These are phyloP conservation scores for Heliocidaris tuberculata DNA, from an alignment of 35 echinoderm and acorn worm species.

Conservation along the genomic window DNA sequence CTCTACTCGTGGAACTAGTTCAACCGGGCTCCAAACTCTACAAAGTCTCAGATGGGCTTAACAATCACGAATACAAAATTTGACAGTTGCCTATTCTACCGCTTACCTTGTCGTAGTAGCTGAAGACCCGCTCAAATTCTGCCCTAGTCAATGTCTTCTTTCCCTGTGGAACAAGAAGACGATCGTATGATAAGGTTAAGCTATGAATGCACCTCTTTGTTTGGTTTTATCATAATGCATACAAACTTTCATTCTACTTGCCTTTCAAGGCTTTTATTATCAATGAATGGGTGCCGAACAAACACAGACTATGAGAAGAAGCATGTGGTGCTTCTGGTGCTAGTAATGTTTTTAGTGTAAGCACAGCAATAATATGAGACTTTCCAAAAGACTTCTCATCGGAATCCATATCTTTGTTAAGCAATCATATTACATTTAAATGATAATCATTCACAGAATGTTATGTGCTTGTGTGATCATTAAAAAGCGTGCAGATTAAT, in stretches of 20 bases:
- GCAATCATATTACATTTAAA: slow-evolving; percentile 7
- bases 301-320: not conserved
- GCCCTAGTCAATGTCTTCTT: slow-evolving; percentile 26
- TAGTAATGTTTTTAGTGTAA: not conserved
- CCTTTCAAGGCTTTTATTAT: not conserved
- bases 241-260: not conserved
- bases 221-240: not conserved
- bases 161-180: slow-evolving; percentile 43
- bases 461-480: not conserved
- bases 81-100: not conserved
- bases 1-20: no score
- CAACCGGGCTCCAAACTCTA: no score
- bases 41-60: no score
- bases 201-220: not conserved
- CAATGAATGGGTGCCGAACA: not conserved
- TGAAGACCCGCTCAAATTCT: slow-evolving; percentile 56
- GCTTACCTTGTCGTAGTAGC: slow-evolving; percentile 61
- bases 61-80: no score
- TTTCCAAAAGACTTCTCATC: not conserved
- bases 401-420: not conserved
- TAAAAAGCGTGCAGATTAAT: not conserved
- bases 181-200: not conserved
- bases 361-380: slow-evolving; percentile 3
- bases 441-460: not conserved
- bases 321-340: not conserved